These are phyloP conservation scores for Rhodophaea formosa DNA, from an alignment of 2,888 invertebrate species.

Conservation along the genomic window DNA sequence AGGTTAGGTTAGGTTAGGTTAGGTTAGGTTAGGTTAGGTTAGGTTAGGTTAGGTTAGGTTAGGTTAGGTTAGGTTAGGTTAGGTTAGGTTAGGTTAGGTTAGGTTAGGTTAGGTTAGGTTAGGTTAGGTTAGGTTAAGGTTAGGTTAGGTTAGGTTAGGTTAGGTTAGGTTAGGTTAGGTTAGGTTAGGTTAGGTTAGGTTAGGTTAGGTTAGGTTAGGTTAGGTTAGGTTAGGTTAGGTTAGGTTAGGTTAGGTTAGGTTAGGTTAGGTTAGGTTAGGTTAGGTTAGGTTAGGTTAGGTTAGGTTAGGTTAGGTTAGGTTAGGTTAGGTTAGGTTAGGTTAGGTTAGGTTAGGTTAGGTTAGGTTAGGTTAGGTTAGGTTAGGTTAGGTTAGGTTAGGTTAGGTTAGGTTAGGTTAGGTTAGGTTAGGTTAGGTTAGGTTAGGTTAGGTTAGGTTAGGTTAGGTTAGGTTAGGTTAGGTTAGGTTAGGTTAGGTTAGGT, in stretches of 20 bases:
- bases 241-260: constrained; percentile 28
- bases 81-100: constrained; percentile 24
- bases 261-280: constrained; percentile 21
- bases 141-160: constrained; percentile 28
- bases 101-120: constrained; percentile 24
- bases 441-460: too few species aligned
- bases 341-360: too few species aligned
- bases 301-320: too few species aligned
- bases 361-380: too few species aligned
- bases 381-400: too few species aligned
- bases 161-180: constrained; percentile 25
- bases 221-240: constrained; percentile 27
- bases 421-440: too few species aligned
- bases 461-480: too few species aligned
- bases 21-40: constrained; percentile 23
- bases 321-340: too few species aligned
- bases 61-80: constrained; percentile 21
- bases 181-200: constrained; percentile 24
- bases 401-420: too few species aligned
- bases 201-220: constrained; percentile 29
- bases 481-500: too few species aligned
- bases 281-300: constrained; percentile 25
- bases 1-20: constrained; percentile 23
- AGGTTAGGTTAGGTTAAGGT: constrained; percentile 27
- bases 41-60: constrained; percentile 22